Percentiles rank a stretch among this genome's conserved stretches.
These are phyloP conservation scores for Drosophila affinis DNA, from an alignment of 2,888 invertebrate species.

Conservation along the genomic window DNA sequence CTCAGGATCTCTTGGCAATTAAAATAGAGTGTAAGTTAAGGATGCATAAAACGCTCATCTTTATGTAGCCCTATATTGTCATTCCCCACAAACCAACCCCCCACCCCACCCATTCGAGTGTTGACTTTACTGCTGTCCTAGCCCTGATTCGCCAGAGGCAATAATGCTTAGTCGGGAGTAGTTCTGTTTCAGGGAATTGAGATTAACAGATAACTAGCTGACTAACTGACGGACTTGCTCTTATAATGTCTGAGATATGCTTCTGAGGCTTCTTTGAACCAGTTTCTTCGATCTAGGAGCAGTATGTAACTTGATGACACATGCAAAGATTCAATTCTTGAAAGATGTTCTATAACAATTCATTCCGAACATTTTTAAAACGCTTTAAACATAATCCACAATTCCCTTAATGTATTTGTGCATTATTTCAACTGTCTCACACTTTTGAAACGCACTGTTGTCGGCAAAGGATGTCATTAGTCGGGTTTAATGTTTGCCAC, in stretches of 20 bases:
- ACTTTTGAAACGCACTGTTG: background rate
- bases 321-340: too few species aligned
- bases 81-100: background rate
- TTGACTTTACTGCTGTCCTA: conserved; percentile 17
- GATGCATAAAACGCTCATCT: conserved; percentile 80
- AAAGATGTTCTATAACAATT: too few species aligned
- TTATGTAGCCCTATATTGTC: conserved; percentile 58
- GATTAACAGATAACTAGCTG: conserved; percentile 38
- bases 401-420: too few species aligned
- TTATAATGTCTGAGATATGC: background rate
- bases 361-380: too few species aligned
- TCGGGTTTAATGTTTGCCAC: too few species aligned
- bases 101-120: background rate
- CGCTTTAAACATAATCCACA: too few species aligned
- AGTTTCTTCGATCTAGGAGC: background rate
- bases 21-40: conserved; percentile 81
- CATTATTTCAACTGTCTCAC: too few species aligned
- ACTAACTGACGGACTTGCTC: conserved; percentile 35
- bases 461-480: background rate
- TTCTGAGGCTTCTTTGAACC: background rate
- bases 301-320: background rate
- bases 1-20: conserved; percentile 80
- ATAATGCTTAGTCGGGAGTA: conserved; percentile 37
- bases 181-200: conserved; percentile 26
- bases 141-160: conserved; percentile 37